Evolutionary conservation across 2,113 vertebrate genomes (phyloP).

Genomic region (Cariama cristata): DNA sequence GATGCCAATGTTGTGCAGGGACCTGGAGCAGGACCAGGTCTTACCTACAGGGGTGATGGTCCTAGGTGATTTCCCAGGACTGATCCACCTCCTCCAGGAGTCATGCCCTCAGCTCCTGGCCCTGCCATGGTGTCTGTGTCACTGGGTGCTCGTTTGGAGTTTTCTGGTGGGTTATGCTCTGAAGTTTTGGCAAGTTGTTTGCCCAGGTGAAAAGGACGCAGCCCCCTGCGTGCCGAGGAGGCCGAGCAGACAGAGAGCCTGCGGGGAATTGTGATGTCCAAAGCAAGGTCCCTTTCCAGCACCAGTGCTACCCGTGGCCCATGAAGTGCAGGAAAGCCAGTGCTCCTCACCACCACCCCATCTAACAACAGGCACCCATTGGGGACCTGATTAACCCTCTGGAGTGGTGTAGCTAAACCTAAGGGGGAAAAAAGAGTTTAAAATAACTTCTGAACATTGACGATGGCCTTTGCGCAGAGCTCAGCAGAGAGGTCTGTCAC

Average conservation of each 20-base stretch:
- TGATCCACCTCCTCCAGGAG: neutral
- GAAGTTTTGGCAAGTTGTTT: neutral
- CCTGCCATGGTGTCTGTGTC: rapidly evolving
- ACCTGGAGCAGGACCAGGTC: neutral
- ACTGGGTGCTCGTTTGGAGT: neutral
- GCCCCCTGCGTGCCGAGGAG: neutral
- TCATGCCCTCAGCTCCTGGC: neutral
- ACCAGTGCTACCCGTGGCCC: rapidly evolving
- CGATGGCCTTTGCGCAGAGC: neutral
- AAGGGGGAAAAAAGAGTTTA: neutral
- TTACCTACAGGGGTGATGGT: neutral
- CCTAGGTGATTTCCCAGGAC: neutral
- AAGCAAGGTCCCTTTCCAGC: neutral
- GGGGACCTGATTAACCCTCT: neutral
- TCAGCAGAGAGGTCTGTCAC: neutral
- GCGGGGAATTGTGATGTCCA: rapidly evolving
- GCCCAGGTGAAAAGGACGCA: neutral
- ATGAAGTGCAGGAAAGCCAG: neutral
- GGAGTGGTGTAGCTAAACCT: neutral
- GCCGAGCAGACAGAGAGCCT: neutral
- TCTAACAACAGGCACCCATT: neutral
- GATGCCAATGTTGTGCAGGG: neutral
- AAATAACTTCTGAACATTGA: neutral
- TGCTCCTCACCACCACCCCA: neutral
- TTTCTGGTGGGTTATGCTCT: neutral